These are phyloP conservation scores for Brachionus calyciflorus DNA, from an alignment of 1,140 invertebrate species.

Conservation along the genomic window DNA sequence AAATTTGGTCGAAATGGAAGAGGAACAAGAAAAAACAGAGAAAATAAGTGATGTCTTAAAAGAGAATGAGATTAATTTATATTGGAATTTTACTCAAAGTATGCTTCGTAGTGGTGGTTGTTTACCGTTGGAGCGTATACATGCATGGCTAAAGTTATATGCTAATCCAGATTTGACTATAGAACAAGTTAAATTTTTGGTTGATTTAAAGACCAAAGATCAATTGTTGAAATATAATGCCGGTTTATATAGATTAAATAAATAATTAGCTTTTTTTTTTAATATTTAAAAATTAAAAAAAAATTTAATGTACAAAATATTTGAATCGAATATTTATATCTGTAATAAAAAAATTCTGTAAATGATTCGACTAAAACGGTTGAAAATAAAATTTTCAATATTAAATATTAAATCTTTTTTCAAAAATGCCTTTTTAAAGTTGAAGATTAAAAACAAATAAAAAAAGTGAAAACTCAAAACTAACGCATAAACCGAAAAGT, in stretches of 20 bases:
- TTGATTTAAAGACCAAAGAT: conserved; percentile 42
- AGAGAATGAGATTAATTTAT: conserved; percentile 24
- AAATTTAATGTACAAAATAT: too few species aligned
- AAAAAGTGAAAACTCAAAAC: too few species aligned
- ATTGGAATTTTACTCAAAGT: conserved; percentile 45
- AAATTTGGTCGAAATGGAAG: conserved; percentile 27
- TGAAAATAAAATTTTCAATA: too few species aligned
- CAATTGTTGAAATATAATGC: conserved; percentile 38
- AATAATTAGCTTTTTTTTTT: neutral
- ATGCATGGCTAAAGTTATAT: conserved; percentile 40
- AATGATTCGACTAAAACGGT: too few species aligned
- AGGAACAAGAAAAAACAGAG: neutral
- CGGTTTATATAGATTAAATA: conserved; percentile 33
- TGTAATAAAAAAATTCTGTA: too few species aligned
- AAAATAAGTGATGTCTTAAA: conserved; percentile 5
- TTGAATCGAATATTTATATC: too few species aligned
- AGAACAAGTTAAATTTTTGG: conserved; percentile 45
- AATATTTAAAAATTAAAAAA: too few species aligned
- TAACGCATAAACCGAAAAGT: too few species aligned
- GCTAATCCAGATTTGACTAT: conserved; percentile 33
- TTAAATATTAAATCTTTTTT: too few species aligned
- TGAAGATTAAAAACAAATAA: too few species aligned
- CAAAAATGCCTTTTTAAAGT: too few species aligned
- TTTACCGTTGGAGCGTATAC: conserved; percentile 32
- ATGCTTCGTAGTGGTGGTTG: conserved; percentile 34